A percentile compares a stretch with the other conserved stretches of the same genome.
Evolutionary conservation across 2,113 vertebrate species (phyloP).

Genomic region (Hiodon tergisus): DNA sequence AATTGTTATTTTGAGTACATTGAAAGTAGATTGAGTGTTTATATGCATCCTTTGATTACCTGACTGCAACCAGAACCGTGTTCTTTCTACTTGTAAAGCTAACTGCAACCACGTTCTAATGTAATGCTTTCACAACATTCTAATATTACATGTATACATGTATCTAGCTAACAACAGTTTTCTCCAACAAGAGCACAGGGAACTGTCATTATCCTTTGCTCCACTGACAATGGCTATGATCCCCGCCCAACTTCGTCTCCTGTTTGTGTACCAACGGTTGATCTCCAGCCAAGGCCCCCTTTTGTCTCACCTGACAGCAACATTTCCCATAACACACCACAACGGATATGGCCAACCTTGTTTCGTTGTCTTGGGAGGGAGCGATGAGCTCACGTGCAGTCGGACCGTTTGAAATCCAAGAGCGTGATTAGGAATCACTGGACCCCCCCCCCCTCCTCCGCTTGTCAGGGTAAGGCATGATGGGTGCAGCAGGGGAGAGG

Average conservation of each 20-base stretch:
- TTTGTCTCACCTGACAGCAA: background rate
- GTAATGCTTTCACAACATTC: too few relatives aligned
- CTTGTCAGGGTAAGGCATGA: constrained; percentile 5
- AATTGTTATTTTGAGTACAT: too few relatives aligned
- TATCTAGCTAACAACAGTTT: background rate
- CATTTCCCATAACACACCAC: too few relatives aligned
- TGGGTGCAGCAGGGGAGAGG: background rate
- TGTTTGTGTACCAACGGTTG: background rate
- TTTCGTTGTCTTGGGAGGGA: background rate
- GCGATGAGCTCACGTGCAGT: background rate
- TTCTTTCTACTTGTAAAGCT: background rate
- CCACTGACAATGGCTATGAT: background rate
- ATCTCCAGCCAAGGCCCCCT: background rate
- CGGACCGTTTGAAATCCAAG: background rate
- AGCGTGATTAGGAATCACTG: background rate
- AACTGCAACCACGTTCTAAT: too few relatives aligned
- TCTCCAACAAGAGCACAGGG: background rate
- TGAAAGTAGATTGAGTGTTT: background rate
- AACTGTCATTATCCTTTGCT: background rate
- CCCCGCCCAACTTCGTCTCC: background rate
- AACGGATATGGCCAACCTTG: too few relatives aligned
- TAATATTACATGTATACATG: too few relatives aligned
- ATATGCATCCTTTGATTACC: background rate
- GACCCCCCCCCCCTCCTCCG: background rate
- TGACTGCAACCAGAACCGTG: background rate